A percentile compares a stretch with the other conserved stretches of the same genome.
Conservation (phyloP, 92 coral and sea anemone genomes). For the Metridium senile region DNA sequence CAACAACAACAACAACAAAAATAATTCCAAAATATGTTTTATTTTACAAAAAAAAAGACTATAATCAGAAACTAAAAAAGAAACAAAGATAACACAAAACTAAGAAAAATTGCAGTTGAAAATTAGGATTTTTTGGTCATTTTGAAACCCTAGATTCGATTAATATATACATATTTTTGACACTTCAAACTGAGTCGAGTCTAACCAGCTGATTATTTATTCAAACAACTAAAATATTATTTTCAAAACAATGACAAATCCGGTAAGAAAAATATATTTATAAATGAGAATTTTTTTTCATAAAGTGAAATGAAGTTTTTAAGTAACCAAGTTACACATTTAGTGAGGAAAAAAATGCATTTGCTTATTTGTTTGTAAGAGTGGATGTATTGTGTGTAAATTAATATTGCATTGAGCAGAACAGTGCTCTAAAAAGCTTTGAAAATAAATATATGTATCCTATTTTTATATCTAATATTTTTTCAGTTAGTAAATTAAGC, state of each 20-base stretch:
- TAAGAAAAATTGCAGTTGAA: neutral
- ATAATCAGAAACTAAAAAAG: too few species aligned
- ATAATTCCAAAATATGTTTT: too few species aligned
- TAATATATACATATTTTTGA: neutral
- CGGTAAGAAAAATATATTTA: too few species aligned
- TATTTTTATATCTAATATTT: too few species aligned
- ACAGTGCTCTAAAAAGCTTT: neutral
- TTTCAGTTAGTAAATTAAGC: too few species aligned
- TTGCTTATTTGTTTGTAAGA: neutral
- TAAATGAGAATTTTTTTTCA: neutral
- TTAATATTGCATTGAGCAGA: neutral
- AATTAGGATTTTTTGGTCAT: neutral
- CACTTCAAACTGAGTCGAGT: neutral
- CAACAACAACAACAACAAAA: too few species aligned
- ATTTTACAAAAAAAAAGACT: too few species aligned
- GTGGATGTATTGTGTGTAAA: neutral
- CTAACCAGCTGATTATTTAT: neutral
- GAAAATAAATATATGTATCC: neutral
- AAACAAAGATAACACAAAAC: too few species aligned
- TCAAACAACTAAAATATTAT: neutral
- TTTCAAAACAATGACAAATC: neutral
- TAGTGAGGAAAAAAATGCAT: neutral
- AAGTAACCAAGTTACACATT: neutral
- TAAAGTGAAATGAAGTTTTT: neutral
- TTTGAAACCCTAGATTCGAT: neutral